phyloP scores from a whole-genome alignment of 2,888 invertebrate species.

The Automeris io region DNA sequence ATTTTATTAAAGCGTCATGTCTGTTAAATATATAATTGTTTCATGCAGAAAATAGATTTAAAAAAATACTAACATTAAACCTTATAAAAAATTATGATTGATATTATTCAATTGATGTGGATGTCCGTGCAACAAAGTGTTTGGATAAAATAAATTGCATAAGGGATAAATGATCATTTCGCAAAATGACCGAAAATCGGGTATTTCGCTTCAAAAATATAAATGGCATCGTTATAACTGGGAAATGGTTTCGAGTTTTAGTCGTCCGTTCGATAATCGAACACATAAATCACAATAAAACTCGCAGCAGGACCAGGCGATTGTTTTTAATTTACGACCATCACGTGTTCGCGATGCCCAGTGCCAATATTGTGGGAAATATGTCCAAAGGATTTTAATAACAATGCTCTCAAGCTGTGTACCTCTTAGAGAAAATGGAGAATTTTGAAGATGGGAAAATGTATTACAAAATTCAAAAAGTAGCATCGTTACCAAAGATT shows the following conservation, averaged over 20 bases:
- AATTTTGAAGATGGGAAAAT: no score
- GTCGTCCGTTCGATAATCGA: conserved; percentile 57
- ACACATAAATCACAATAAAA: conserved; percentile 60
- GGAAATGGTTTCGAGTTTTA: conserved; percentile 45
- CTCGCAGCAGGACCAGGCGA: conserved; percentile 47
- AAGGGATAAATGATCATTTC: neutral
- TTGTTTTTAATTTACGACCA: conserved; percentile 45
- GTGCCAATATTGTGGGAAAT: conserved; percentile 8
- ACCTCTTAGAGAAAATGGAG: no score
- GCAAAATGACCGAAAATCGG: neutral
- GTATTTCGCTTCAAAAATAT: conserved; percentile 32
- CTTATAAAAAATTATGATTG: no score
- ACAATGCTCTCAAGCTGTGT: no score
- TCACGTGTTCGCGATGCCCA: neutral
- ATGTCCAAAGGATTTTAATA: neutral
- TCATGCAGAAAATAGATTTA: no score
- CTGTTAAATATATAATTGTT: no score
- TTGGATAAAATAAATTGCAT: neutral
- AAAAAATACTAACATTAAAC: no score
- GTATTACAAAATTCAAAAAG: no score
- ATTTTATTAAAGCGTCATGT: no score
- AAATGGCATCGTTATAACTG: conserved; percentile 46
- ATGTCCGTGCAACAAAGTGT: no score
- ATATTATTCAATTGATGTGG: no score
- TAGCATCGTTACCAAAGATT: no score